These are phyloP conservation scores for Platichthys flesus DNA, from an alignment of 2,113 vertebrate species.

Conservation along the genomic window DNA sequence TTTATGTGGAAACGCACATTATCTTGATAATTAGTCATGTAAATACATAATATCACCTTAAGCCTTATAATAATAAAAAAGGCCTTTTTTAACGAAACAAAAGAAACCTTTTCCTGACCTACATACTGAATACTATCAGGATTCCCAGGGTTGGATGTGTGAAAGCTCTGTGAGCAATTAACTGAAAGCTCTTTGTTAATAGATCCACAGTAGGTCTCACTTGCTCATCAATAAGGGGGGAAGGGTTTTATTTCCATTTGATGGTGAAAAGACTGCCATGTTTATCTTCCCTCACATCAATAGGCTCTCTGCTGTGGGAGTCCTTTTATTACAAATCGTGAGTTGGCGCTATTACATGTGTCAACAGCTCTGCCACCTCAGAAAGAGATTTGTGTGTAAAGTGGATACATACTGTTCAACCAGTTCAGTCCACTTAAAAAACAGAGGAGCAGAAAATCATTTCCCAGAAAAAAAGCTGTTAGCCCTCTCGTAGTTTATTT, in stretches of 20 bases:
- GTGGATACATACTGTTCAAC: slow-evolving; percentile 4
- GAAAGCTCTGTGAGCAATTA: slow-evolving; percentile 77
- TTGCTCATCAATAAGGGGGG: slow-evolving; percentile 81
- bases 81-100: slow-evolving; percentile 52
- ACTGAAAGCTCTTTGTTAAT: slow-evolving; percentile 80
- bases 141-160: slow-evolving; percentile 67
- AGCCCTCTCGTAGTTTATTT: neutral
- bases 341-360: slow-evolving; percentile 45
- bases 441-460: neutral
- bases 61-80: slow-evolving; percentile 25
- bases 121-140: slow-evolving; percentile 68
- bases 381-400: slow-evolving; percentile 21
- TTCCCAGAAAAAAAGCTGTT: neutral
- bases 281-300: slow-evolving; percentile 76
- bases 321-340: slow-evolving; percentile 60
- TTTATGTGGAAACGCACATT: neutral
- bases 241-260: slow-evolving; percentile 78
- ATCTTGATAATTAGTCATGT: neutral
- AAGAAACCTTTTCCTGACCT: slow-evolving; percentile 66
- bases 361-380: slow-evolving; percentile 46
- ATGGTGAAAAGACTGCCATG: slow-evolving; percentile 76
- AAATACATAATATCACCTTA: slow-evolving; percentile 18
- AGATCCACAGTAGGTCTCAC: slow-evolving; percentile 78
- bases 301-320: slow-evolving; percentile 56
- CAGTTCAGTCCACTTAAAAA: slow-evolving; percentile 18